phyloP scores from a whole-genome alignment of 2,797 vertebrate genomes.

The Macropodus opercularis region DNA sequence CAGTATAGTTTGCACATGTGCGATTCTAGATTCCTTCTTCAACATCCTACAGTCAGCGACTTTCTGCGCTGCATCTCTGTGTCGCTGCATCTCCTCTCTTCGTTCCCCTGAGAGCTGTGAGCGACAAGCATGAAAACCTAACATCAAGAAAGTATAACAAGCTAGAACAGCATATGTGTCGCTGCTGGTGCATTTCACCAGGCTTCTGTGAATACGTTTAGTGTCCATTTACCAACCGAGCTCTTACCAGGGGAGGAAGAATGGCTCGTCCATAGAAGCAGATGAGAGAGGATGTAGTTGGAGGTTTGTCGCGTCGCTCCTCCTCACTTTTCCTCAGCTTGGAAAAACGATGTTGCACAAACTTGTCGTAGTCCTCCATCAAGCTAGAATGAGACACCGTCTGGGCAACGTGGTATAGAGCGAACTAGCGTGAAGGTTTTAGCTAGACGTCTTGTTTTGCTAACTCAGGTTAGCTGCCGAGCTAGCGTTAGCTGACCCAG shows the following conservation, averaged over 20 bases:
- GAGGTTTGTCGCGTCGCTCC: constrained; percentile 12
- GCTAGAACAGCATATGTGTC: not conserved
- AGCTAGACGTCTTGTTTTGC: constrained; percentile 1
- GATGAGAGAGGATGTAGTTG: constrained; percentile 66
- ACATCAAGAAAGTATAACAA: not conserved
- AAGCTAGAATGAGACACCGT: constrained; percentile 11
- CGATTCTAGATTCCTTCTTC: constrained; percentile 48
- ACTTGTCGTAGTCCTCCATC: constrained; percentile 81
- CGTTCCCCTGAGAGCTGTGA: constrained; percentile 73
- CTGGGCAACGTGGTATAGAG: not conserved
- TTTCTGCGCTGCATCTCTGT: constrained; percentile 61
- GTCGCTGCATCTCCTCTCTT: constrained; percentile 72
- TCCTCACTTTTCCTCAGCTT: constrained; percentile 37
- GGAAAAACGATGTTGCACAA: constrained; percentile 57
- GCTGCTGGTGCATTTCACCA: not conserved
- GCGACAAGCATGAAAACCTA: not conserved
- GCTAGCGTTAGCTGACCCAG: not conserved
- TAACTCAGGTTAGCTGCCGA: not conserved
- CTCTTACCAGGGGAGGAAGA: constrained; percentile 80
- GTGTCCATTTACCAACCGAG: not conserved
- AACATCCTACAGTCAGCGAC: constrained; percentile 35
- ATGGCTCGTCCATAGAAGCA: constrained; percentile 71
- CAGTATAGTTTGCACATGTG: constrained; percentile 67
- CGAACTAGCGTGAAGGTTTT: not conserved
- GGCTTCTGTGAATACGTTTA: not conserved